Conservation (phyloP, 2,888 invertebrate genomes). For the Trichopria drosophilae region DNA sequence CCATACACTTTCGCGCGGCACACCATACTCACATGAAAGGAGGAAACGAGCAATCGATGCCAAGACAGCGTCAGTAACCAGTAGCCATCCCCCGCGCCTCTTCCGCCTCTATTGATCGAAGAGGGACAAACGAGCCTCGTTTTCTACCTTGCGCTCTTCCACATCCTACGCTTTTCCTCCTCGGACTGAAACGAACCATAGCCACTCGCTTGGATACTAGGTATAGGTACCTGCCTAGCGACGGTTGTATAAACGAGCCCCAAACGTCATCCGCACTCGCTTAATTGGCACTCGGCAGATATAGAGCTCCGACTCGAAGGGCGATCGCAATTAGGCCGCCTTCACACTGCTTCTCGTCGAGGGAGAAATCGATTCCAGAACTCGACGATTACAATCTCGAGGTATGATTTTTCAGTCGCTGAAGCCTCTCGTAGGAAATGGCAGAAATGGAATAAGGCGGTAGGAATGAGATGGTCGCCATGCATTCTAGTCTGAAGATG, state of each 20-base stretch:
- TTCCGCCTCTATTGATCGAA: slow-evolving; percentile 9
- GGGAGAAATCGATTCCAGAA: background rate
- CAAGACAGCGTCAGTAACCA: too few relatives aligned
- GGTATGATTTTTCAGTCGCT: too few relatives aligned
- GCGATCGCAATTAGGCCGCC: slow-evolving; percentile 25
- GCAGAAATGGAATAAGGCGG: too few relatives aligned
- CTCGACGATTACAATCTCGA: too few relatives aligned
- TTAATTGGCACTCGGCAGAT: slow-evolving; percentile 40
- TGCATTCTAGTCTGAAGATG: too few relatives aligned
- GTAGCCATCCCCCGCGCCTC: slow-evolving; percentile 5
- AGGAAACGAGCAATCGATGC: too few relatives aligned
- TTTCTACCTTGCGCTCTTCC: slow-evolving; percentile 6
- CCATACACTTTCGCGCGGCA: too few relatives aligned
- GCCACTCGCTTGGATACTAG: slow-evolving; percentile 2
- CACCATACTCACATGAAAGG: too few relatives aligned
- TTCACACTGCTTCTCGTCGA: slow-evolving; percentile 6
- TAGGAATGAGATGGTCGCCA: too few relatives aligned
- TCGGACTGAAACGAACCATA: slow-evolving; percentile 18
- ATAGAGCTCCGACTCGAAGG: slow-evolving; percentile 17
- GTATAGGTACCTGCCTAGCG: background rate
- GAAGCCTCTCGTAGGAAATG: too few relatives aligned
- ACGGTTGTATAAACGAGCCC: slow-evolving; percentile 34
- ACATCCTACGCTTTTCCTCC: slow-evolving; percentile 4
- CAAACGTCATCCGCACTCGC: slow-evolving; percentile 41
- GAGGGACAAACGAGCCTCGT: slow-evolving; percentile 7